These are phyloP conservation scores for Caenorhabditis macrosperma DNA, from an alignment of 2,888 invertebrate species.

Conservation along the genomic window DNA sequence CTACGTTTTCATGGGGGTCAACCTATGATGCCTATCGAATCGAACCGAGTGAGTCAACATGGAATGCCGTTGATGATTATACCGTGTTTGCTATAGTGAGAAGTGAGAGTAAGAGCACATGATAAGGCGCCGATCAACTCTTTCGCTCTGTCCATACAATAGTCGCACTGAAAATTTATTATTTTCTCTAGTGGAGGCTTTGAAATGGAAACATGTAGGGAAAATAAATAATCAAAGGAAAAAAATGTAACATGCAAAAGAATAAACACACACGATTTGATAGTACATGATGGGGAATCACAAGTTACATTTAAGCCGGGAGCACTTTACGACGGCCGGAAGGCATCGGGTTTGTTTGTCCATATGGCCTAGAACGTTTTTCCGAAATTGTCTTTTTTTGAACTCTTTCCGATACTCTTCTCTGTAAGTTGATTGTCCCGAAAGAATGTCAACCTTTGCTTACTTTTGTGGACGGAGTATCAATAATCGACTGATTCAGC, in stretches of 20 bases:
- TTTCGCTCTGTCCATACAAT: constrained; percentile 7
- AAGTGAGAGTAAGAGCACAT: constrained; percentile 19
- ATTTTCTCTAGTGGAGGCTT: constrained; percentile 8
- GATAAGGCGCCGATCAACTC: constrained; percentile 39
- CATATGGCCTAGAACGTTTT: neutral
- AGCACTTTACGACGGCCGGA: neutral
- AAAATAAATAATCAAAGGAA: neutral
- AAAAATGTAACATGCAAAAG: constrained; percentile 8
- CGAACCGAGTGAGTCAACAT: constrained; percentile 36
- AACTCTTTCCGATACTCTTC: neutral
- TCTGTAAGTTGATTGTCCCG: neutral
- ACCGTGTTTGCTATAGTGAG: constrained; percentile 8
- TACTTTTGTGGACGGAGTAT: neutral
- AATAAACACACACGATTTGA: neutral
- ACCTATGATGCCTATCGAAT: constrained; percentile 15
- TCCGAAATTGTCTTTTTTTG: neutral
- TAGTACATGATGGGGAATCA: neutral
- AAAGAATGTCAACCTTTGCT: neutral
- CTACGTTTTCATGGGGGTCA: neutral
- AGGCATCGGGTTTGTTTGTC: neutral
- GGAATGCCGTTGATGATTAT: constrained; percentile 19
- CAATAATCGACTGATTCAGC: constrained; percentile 15
- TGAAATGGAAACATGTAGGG: neutral
- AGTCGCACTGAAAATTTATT: constrained; percentile 15
- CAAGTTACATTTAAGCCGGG: neutral